Conservation (phyloP, 1,140 invertebrate genomes). For the Scaptomyza pallida region DNA sequence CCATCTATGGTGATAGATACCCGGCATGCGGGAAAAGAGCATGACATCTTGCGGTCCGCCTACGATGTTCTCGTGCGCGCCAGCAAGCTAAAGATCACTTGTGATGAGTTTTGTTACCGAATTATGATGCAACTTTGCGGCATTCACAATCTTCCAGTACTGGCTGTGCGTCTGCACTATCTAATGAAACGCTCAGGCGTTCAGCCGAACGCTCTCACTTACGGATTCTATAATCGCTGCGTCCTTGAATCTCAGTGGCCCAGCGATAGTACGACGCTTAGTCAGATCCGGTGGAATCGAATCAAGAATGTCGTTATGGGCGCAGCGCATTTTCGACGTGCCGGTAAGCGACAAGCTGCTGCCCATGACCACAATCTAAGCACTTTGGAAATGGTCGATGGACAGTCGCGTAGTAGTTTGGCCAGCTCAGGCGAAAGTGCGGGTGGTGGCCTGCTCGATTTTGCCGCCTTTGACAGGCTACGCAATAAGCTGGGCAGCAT, state of each 20-base stretch:
- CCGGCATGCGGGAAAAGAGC: constrained; percentile 87
- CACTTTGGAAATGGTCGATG: constrained; percentile 85
- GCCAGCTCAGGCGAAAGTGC: constrained; percentile 82
- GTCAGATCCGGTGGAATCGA: constrained; percentile 96
- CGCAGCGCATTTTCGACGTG: constrained; percentile 93
- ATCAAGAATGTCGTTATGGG: constrained; percentile 95
- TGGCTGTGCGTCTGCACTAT: constrained; percentile 97
- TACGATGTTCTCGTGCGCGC: constrained; percentile 94
- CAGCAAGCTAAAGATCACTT: constrained; percentile 91
- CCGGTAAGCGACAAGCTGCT: constrained; percentile 86
- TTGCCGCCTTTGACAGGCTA: constrained; percentile 86
- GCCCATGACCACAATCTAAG: constrained; percentile 81
- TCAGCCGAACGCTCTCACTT: constrained; percentile 98
- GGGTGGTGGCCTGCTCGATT: constrained; percentile 83
- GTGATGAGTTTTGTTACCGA: constrained; percentile 98
- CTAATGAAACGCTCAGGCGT: constrained; percentile 97
- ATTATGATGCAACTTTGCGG: constrained; percentile 99
- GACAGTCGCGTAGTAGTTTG: constrained; percentile 85
- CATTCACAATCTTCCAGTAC: constrained; percentile 94
- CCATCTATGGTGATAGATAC: constrained; percentile 89
- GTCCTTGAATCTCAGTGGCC: constrained; percentile 98
- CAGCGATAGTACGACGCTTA: constrained; percentile 91
- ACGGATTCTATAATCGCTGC: constrained; percentile 91
- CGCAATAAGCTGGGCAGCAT: constrained; percentile 87
- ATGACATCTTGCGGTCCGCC: constrained; percentile 91